Evolutionary conservation across 2,797 vertebrate genomes (phyloP).

Genomic region (Mionectes olivaceus): DNA sequence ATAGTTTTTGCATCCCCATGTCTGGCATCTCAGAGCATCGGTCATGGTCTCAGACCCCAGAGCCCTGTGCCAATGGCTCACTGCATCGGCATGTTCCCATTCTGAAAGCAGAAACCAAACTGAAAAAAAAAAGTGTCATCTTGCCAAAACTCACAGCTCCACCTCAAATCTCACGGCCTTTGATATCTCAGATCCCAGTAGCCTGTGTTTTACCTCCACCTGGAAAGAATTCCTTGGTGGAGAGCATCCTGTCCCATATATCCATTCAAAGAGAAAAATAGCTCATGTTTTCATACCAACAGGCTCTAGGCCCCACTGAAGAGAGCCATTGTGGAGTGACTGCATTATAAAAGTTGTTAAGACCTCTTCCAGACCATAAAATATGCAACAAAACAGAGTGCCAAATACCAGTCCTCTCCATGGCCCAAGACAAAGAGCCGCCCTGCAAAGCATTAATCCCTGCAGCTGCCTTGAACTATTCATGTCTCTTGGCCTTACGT

Average conservation of each 20-base stretch:
- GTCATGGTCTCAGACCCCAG: background rate
- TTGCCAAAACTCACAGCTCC: background rate
- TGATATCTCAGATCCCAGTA: background rate
- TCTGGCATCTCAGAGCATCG: background rate
- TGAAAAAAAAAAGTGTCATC: background rate
- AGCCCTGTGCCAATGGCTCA: background rate
- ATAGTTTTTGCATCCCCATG: background rate
- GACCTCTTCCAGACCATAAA: constrained; percentile 72
- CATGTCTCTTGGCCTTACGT: constrained; percentile 54
- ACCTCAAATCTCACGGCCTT: background rate
- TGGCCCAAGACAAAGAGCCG: constrained; percentile 65
- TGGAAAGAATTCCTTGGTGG: background rate
- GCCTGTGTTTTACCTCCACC: background rate
- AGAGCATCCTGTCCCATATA: background rate
- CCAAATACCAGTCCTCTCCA: constrained; percentile 69
- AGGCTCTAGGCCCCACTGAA: background rate
- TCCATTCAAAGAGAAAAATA: background rate
- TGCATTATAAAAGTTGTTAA: constrained; percentile 57
- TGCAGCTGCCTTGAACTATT: constrained; percentile 68
- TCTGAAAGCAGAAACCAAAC: constrained; percentile 29
- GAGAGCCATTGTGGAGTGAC: constrained; percentile 31
- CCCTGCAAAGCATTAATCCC: constrained; percentile 71
- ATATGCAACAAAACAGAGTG: constrained; percentile 68
- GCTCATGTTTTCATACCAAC: background rate
- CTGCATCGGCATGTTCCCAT: background rate